Base-by-base conservation (phyloP, 53 echinoderm and acorn worm genomes). In the Antedon mediterranea region DNA sequence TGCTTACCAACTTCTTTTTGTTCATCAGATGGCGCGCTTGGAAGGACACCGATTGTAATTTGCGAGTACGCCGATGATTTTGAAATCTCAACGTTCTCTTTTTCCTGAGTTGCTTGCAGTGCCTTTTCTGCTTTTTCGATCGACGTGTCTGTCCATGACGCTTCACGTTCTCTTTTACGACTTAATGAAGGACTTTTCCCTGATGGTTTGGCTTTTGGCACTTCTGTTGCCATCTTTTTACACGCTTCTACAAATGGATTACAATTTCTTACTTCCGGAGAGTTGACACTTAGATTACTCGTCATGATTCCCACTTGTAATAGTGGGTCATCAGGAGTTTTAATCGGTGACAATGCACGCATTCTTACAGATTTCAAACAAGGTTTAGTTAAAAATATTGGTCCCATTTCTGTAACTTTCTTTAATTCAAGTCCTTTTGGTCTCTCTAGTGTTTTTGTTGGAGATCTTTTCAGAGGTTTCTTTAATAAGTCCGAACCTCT, bases 221-320 rank as follows among this genome's bases (percentile, higher is more conserved):
- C 57, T 15, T 57, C 57, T 57, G 57, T 57, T 57, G 57, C 57
- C 57, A 57, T 57, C 57, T 73, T 73, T 32, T 73, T 73, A 13
- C 92, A 92, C 31, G 98, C 92, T 76, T 98, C 93, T 28, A 89
- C 88, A 72, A 98, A 98, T 4, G 98, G 98, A 72, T 98, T 98
- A 32, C 86, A 82, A 29, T 78, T 85, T 71, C 92, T 81, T n/a
- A 90, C 88, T 77, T 89, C 92, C 0, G 98, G 98, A 29, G 98
- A 98, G 83, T 98, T 93, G 74, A 98, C 88, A 71, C 98, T 98
- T 30, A 98, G 83, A 71, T 92, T 85, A 74, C 98, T 98, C 1
- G 98, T 98, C 23, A 57, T 57, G 23, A 57, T 57, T 57, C 57
- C 57, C 9, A 57, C 57, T 57, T 57, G 57, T 15, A 57, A 57